Base-by-base conservation (phyloP, 1,140 invertebrate species). In the Parapsyche elsis region DNA sequence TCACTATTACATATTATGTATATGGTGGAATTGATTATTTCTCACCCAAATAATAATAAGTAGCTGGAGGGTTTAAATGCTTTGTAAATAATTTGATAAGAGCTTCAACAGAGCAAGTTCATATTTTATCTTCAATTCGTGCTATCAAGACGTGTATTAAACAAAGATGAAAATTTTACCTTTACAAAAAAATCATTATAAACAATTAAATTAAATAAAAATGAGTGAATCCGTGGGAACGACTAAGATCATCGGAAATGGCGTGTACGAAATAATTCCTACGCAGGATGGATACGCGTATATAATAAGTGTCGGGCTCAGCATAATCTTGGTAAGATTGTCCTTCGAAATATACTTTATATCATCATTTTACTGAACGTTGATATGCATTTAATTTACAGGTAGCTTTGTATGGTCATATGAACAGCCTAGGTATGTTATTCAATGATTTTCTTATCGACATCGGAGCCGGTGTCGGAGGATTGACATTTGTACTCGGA, bases 221-320 rank as follows among this genome's bases (percentile, higher is more conserved):
- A 16, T n/a, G n/a, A 59, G 10, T 16, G n/a, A 59, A 21, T 10
- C 64, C 5, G 64, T 14, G n/a, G 71, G 38, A 16, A 46, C 14
- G 10, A 49, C 23, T 4, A 75, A 75, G 57, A 5, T 57, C 2
- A 57, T 75, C 9, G 21, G 49, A 53, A 26, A 57, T 57, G 24
- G 46, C 5, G 45, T n/a, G 10, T 75, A 75, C 14, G 73, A 75
- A 57, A 75, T 57, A 24, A 24, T 75, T 1, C 73, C 73, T n/a
- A 75, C 46, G 16, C 46, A 75, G 57, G 57, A 57, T 57, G 73
- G 73, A 23, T 75, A 75, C 24, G 73, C 46, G 5, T 75, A 75
- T 57, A 5, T 75, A 30, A 75, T 75, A 24, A 23, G 16, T n/a
- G 14, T 30, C 7, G 16, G 46, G 5, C 21, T 57, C 64, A 23